phyloP scores from a whole-genome alignment of 2,888 invertebrate species.

The Amphipoea lucens region DNA sequence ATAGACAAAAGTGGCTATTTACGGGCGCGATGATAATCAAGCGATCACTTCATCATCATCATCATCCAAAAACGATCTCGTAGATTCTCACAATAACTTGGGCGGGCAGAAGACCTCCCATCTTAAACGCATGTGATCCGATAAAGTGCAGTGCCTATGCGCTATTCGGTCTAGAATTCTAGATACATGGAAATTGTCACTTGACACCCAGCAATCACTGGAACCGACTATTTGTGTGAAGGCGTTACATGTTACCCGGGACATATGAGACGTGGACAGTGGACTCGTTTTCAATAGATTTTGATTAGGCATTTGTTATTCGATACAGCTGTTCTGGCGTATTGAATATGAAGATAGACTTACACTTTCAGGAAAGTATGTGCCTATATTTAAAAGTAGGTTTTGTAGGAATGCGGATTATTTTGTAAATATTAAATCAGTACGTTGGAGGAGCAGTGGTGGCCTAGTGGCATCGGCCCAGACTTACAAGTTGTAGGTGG shows the following conservation, averaged over 20 bases:
- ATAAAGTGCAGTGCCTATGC: slow-evolving; percentile 24
- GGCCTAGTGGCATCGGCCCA: no score
- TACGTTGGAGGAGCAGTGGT: background rate
- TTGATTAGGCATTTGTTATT: slow-evolving; percentile 63
- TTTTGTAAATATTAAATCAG: background rate
- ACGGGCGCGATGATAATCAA: background rate
- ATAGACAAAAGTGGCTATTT: background rate
- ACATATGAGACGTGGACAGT: slow-evolving; percentile 52
- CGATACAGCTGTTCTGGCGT: slow-evolving; percentile 40
- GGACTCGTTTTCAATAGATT: slow-evolving; percentile 55
- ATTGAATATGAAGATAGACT: slow-evolving; percentile 17
- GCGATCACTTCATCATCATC: background rate
- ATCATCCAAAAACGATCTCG: background rate
- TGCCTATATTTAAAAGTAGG: background rate
- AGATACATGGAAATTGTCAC: slow-evolving; percentile 69
- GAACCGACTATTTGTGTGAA: slow-evolving; percentile 62
- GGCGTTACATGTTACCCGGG: slow-evolving; percentile 56
- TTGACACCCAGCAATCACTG: slow-evolving; percentile 63
- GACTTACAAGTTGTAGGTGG: no score
- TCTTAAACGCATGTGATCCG: background rate
- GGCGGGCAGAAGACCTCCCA: background rate
- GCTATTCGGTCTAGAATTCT: slow-evolving; percentile 55
- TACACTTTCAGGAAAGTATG: background rate
- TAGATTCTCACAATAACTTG: background rate
- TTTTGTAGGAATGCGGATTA: background rate